phyloP scores from a whole-genome alignment of 2,113 vertebrate species.

The Scartelaos histophorus region DNA sequence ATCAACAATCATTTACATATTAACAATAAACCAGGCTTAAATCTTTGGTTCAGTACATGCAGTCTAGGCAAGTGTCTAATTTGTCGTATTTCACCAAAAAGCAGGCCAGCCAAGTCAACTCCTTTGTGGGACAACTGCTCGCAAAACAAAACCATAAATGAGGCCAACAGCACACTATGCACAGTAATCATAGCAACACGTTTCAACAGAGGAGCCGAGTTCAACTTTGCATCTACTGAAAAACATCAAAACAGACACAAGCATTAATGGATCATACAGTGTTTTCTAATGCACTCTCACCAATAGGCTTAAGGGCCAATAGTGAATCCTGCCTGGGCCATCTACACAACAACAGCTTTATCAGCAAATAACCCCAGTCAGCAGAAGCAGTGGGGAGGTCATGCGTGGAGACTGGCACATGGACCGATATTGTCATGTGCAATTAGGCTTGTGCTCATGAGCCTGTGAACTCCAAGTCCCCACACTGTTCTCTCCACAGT shows the following conservation, averaged over 20 bases:
- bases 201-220: conserved; percentile 30
- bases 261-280: neutral
- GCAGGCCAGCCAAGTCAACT: conserved; percentile 52
- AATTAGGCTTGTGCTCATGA: conserved; percentile 73
- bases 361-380: conserved; percentile 76
- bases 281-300: conserved; percentile 57
- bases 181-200: conserved; percentile 44
- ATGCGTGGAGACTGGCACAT: conserved; percentile 75
- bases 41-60: neutral
- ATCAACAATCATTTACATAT: conserved; percentile 30
- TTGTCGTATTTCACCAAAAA: conserved; percentile 48
- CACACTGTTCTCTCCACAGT: conserved; percentile 39
- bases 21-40: conserved; percentile 20
- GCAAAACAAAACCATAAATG: conserved; percentile 63
- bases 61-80: neutral
- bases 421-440: conserved; percentile 79
- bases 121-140: conserved; percentile 58
- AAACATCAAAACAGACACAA: neutral
- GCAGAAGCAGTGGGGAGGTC: conserved; percentile 70
- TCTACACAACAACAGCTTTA: conserved; percentile 22
- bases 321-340: conserved; percentile 31
- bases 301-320: conserved; percentile 30
- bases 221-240: conserved; percentile 21
- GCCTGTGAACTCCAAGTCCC: conserved; percentile 72
- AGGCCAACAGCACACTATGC: conserved; percentile 59